Percentiles rank a stretch among this genome's conserved stretches.
Evolutionary conservation across 2,113 vertebrate species (phyloP).

Genomic region (Gadus macrocephalus): DNA sequence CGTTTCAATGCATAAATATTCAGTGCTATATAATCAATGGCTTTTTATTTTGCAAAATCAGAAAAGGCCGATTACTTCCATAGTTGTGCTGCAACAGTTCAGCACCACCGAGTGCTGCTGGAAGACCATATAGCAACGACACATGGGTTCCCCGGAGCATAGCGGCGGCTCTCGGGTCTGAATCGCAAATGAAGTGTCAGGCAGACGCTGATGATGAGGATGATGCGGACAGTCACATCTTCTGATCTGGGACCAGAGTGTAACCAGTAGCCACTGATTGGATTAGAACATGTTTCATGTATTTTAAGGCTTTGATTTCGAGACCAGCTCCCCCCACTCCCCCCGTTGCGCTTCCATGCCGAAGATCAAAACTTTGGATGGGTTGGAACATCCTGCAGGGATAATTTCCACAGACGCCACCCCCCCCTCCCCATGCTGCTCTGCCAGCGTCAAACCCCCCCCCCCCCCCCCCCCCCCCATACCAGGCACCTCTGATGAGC

Average conservation of each 20-base stretch:
- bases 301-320: slow-evolving; percentile 10
- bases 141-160: not conserved
- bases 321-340: not conserved
- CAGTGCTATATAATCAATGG: no score
- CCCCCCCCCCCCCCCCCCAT: not conserved
- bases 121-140: no score
- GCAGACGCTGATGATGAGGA: not conserved
- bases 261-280: not conserved
- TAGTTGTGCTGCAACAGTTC: no score
- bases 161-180: not conserved
- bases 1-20: no score
- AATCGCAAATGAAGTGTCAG: slow-evolving; percentile 6
- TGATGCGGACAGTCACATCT: slow-evolving; percentile 9
- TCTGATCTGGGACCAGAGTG: slow-evolving; percentile 18
- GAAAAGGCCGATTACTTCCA: no score
- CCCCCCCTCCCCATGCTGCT: not conserved
- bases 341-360: not conserved
- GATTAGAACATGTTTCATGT: slow-evolving; percentile 13
- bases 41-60: no score
- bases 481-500: not conserved
- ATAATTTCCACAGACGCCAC: not conserved
- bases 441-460: slow-evolving; percentile 5
- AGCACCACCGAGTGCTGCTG: no score
- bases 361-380: not conserved
- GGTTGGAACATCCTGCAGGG: not conserved